Conservation (phyloP, 1,140 invertebrate genomes). For the Coenobita brevimanus region DNA sequence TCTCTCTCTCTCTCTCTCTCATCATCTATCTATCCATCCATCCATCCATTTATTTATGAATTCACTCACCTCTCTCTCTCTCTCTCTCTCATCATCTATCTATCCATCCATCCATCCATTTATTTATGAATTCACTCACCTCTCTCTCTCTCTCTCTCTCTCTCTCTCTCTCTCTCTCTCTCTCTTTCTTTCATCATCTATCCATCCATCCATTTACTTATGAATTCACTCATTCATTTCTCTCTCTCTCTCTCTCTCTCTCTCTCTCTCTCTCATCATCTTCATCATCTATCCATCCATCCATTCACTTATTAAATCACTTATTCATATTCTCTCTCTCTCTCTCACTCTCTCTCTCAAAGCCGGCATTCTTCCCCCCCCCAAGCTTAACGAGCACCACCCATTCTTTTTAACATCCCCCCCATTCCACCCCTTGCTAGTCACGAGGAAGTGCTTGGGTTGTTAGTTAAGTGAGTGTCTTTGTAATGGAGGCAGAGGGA, state of each 20-base stretch:
- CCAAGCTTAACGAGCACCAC: neutral
- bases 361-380: neutral
- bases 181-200: neutral
- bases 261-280: neutral
- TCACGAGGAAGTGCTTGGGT: too few relatives aligned
- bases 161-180: neutral
- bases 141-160: neutral
- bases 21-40: neutral
- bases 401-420: neutral
- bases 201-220: neutral
- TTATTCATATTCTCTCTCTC: neutral
- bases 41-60: too few relatives aligned
- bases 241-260: neutral
- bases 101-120: too few relatives aligned
- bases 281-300: constrained; percentile 2
- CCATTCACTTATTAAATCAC: neutral
- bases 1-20: neutral
- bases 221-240: neutral
- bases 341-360: constrained; percentile 1
- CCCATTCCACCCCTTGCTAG: neutral
- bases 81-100: too few relatives aligned
- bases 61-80: neutral
- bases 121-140: too few relatives aligned
- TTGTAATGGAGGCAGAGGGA: too few relatives aligned
- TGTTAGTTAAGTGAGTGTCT: too few relatives aligned